Evolutionary conservation across 2,113 vertebrate genomes (phyloP).

Genomic region (Brachionichthys hirsutus): DNA sequence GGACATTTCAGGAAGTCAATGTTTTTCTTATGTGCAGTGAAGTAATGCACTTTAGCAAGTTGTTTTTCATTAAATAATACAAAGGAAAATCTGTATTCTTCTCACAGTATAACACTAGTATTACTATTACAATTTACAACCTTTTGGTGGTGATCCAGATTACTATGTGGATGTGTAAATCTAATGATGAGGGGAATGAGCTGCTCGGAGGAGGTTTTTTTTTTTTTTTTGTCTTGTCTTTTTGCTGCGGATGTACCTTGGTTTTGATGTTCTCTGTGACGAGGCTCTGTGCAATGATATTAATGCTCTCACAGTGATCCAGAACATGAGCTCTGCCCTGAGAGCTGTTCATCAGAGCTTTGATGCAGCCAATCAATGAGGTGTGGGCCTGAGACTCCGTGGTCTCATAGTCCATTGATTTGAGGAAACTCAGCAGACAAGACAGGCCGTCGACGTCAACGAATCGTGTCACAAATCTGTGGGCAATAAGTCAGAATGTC

Average conservation of each 20-base stretch:
- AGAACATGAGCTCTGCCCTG: constrained; percentile 91
- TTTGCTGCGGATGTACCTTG: constrained; percentile 76
- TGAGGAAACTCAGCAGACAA: constrained; percentile 91
- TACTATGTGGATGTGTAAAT: no score
- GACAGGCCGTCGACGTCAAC: constrained; percentile 92
- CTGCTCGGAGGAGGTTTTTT: no score
- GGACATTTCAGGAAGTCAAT: no score
- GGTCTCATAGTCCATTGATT: constrained; percentile 91
- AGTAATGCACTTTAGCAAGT: no score
- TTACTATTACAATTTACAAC: no score
- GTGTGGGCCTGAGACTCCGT: constrained; percentile 91
- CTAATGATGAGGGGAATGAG: no score
- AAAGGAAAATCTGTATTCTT: no score
- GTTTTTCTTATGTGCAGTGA: no score
- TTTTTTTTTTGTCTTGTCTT: no score
- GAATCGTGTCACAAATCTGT: constrained; percentile 92
- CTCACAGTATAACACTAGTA: no score
- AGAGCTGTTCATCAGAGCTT: constrained; percentile 97
- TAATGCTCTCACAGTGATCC: constrained; percentile 90
- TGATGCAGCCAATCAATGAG: constrained; percentile 94
- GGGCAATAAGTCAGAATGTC: not conserved
- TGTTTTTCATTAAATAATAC: no score
- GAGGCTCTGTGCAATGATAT: constrained; percentile 91
- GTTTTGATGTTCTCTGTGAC: constrained; percentile 92
- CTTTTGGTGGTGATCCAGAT: no score